Evolutionary conservation across 1,140 invertebrate species (phyloP).

Genomic region (Zaprionus gabonicus): DNA sequence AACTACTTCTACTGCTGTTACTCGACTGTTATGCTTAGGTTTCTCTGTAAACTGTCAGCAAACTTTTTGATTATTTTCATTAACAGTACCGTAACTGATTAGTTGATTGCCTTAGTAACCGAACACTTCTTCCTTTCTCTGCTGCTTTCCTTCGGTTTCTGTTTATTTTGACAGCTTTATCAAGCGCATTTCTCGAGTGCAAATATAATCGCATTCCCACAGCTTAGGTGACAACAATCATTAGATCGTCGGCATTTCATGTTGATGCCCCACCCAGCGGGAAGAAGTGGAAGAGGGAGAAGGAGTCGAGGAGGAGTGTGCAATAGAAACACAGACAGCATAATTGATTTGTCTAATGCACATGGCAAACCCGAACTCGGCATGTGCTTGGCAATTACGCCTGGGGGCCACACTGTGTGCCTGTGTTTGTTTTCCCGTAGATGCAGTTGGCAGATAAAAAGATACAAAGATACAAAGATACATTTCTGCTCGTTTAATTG

Average conservation of each 20-base stretch:
- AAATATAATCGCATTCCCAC: slow-evolving; percentile 28
- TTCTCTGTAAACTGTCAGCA: not conserved
- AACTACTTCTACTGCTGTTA: too few species aligned
- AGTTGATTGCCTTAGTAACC: not conserved
- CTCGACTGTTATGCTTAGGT: too few species aligned
- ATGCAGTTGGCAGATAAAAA: slow-evolving; percentile 64
- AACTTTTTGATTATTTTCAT: not conserved
- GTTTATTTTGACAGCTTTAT: slow-evolving; percentile 4
- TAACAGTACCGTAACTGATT: not conserved
- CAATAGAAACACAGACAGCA: slow-evolving; percentile 46
- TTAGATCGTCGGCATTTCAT: slow-evolving; percentile 25
- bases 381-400: slow-evolving; percentile 62
- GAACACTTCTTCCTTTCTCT: not conserved
- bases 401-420: slow-evolving; percentile 28
- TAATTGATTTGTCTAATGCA: slow-evolving; percentile 80
- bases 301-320: not conserved
- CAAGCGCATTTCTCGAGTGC: not conserved
- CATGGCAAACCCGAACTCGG: slow-evolving; percentile 35
- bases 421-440: slow-evolving; percentile 60
- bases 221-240: slow-evolving; percentile 40
- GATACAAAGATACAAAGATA: slow-evolving; percentile 71
- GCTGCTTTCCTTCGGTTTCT: not conserved
- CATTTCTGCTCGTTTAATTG: slow-evolving; percentile 80
- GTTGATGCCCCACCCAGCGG: slow-evolving; percentile 28
- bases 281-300: not conserved